A percentile compares a stretch with the other conserved stretches of the same genome.
Evolutionary conservation across 2,888 invertebrate species (phyloP).

Genomic region (Metellina segmentata): DNA sequence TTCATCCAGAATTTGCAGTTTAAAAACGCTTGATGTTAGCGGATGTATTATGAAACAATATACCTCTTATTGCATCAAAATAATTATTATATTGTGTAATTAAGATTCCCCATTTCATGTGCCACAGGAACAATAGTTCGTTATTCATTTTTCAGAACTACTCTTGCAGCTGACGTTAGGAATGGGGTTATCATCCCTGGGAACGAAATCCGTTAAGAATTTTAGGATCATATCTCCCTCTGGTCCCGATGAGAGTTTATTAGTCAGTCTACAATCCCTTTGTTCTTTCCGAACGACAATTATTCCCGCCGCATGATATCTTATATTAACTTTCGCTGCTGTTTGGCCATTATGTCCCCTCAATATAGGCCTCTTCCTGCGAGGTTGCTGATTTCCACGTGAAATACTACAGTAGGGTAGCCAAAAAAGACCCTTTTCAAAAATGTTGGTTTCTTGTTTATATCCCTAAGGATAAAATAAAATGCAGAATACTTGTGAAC

Average conservation of each 20-base stretch:
- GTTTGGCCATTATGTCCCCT: neutral
- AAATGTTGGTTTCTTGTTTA: too few relatives aligned
- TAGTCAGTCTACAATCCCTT: conserved; percentile 16
- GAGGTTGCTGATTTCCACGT: too few relatives aligned
- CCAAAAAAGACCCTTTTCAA: too few relatives aligned
- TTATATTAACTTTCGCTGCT: neutral
- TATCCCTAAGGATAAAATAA: too few relatives aligned
- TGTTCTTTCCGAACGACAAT: conserved; percentile 26
- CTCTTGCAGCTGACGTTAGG: neutral
- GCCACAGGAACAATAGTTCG: conserved; percentile 2
- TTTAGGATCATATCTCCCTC: conserved; percentile 3
- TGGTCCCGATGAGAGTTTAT: conserved; percentile 27
- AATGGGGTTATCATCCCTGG: conserved; percentile 1
- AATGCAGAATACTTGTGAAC: too few relatives aligned
- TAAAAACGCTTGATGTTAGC: too few relatives aligned
- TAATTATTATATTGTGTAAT: neutral
- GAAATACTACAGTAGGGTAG: too few relatives aligned
- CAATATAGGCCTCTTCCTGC: too few relatives aligned
- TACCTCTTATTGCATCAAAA: neutral
- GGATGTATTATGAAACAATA: too few relatives aligned
- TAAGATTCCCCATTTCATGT: neutral
- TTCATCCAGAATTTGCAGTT: too few relatives aligned
- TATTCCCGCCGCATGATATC: neutral
- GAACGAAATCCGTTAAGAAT: conserved; percentile 8
- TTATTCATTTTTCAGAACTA: conserved; percentile 13